These are phyloP conservation scores for Danio choprae DNA, from an alignment of 2,797 vertebrate genomes.

Conservation along the genomic window DNA sequence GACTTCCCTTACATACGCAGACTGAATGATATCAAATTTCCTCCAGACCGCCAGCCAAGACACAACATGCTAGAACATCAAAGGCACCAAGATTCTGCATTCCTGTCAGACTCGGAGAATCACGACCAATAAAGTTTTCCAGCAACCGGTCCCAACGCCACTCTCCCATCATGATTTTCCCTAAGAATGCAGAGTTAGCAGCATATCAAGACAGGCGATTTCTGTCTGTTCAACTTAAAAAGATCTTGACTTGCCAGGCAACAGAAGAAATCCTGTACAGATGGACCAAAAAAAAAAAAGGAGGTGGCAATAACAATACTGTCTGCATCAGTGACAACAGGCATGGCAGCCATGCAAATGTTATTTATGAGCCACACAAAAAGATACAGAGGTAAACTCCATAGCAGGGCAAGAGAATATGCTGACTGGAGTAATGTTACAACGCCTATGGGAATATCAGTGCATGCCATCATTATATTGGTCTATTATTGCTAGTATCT, in stretches of 20 bases:
- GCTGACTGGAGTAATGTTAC: conserved; percentile 76
- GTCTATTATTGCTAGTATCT: conserved; percentile 74
- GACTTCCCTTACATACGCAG: conserved; percentile 57
- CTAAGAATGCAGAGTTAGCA: conserved; percentile 62
- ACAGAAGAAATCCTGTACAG: background rate
- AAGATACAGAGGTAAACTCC: conserved; percentile 73
- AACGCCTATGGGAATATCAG: conserved; percentile 67
- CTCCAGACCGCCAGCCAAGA: conserved; percentile 69
- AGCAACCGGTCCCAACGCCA: conserved; percentile 52
- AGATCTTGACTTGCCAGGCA: conserved; percentile 23
- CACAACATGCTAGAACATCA: conserved; percentile 74
- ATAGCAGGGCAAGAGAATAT: conserved; percentile 68
- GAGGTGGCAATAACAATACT: conserved; percentile 65
- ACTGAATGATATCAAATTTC: conserved; percentile 72
- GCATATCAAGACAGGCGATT: conserved; percentile 52
- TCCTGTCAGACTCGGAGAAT: conserved; percentile 69
- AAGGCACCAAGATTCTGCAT: conserved; percentile 73
- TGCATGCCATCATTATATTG: conserved; percentile 77
- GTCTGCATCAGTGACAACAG: conserved; percentile 69
- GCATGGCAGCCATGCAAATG: conserved; percentile 70
- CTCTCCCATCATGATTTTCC: conserved; percentile 63
- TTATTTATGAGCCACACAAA: conserved; percentile 76
- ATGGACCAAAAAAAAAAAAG: conserved; percentile 50
- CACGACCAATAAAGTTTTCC: conserved; percentile 68
- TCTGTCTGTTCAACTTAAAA: conserved; percentile 49